These are phyloP conservation scores for Orchestia grillus DNA, from an alignment of 1,140 invertebrate genomes.

Conservation along the genomic window DNA sequence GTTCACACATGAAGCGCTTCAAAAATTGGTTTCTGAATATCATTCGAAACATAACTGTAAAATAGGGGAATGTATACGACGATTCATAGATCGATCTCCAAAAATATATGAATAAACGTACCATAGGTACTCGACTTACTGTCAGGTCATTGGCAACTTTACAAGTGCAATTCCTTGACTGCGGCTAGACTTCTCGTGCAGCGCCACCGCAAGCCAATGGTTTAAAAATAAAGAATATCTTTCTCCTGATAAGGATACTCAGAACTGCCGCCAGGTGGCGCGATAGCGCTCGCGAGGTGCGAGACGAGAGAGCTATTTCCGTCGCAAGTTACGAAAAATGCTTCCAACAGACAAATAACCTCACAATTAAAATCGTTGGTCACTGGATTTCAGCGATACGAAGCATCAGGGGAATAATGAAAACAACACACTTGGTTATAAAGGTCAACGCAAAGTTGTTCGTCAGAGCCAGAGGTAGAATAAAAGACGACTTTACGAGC, in stretches of 20 bases:
- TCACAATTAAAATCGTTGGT: background rate
- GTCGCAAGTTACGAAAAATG: background rate
- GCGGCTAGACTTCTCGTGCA: background rate
- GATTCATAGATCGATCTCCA: background rate
- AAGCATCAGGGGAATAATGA: background rate
- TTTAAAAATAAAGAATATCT: background rate
- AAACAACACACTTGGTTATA: background rate
- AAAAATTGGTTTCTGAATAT: background rate
- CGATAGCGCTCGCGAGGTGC: background rate
- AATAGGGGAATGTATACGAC: background rate
- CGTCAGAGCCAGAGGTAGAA: background rate
- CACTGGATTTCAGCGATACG: background rate
- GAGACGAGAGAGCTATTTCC: background rate
- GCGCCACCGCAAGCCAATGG: background rate
- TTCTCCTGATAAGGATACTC: background rate
- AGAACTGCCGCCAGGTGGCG: background rate
- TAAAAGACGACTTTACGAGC: too few relatives aligned
- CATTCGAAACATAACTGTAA: background rate
- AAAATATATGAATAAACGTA: background rate
- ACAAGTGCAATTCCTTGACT: background rate
- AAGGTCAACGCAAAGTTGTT: background rate
- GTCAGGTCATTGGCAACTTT: background rate
- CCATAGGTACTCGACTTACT: background rate
- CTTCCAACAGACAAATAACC: background rate
- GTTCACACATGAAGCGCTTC: background rate